These are phyloP conservation scores for Emys orbicularis DNA, from an alignment of 2,797 vertebrate genomes.

Conservation along the genomic window DNA sequence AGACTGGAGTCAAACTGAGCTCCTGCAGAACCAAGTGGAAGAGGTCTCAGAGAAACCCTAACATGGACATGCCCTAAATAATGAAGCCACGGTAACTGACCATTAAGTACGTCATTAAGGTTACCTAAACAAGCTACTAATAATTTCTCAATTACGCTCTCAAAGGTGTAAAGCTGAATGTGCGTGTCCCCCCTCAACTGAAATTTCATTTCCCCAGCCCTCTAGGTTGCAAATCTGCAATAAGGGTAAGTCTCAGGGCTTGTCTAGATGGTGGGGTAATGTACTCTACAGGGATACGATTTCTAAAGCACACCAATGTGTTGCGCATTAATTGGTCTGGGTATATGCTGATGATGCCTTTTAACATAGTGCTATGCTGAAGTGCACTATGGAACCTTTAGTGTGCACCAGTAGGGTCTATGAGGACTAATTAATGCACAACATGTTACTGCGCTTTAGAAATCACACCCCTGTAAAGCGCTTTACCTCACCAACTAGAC, in stretches of 20 bases:
- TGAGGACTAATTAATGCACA: neutral
- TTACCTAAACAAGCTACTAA: neutral
- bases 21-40: neutral
- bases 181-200: constrained; percentile 16
- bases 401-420: too few relatives aligned
- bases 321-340: too few relatives aligned
- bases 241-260: constrained; percentile 15
- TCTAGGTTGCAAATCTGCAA: constrained; percentile 60
- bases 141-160: constrained; percentile 45
- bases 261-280: neutral
- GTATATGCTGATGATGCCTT: too few relatives aligned
- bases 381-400: too few relatives aligned
- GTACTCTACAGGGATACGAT: too few relatives aligned
- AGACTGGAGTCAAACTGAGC: neutral
- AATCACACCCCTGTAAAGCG: neutral
- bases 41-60: neutral
- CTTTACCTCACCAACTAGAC: neutral
- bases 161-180: constrained; percentile 34
- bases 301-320: too few relatives aligned
- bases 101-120: constrained; percentile 1
- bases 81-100: neutral
- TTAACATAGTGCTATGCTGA: too few relatives aligned
- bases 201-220: constrained; percentile 65
- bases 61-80: neutral
- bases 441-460: neutral